Evolutionary conservation across 2,888 invertebrate species (phyloP).

Genomic region (Dexiosoma caninum): DNA sequence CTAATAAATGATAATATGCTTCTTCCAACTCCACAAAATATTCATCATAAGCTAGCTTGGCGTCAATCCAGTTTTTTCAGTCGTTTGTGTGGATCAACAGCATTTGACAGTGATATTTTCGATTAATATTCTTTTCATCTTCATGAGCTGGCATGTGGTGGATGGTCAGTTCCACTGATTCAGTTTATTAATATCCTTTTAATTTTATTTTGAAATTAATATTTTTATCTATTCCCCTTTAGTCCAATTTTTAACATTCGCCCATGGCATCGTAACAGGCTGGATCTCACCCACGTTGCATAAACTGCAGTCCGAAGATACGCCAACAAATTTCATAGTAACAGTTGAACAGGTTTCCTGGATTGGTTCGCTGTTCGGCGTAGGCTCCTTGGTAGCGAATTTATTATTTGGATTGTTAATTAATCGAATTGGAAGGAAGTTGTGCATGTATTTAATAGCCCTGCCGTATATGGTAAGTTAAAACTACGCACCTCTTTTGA

Average conservation of each 20-base stretch:
- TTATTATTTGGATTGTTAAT: conserved; percentile 69
- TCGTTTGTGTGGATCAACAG: too few species aligned
- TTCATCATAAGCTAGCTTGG: too few species aligned
- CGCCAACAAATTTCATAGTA: conserved; percentile 68
- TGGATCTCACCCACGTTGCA: conserved; percentile 75
- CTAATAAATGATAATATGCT: too few species aligned
- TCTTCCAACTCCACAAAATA: too few species aligned
- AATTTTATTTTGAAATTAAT: background rate
- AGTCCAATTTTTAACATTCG: conserved; percentile 75
- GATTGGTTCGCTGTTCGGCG: conserved; percentile 73
- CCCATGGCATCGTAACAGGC: conserved; percentile 74
- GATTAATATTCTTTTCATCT: too few species aligned
- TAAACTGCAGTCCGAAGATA: conserved; percentile 68
- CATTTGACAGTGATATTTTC: too few species aligned
- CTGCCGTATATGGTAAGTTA: conserved; percentile 71
- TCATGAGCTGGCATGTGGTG: too few species aligned
- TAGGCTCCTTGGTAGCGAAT: conserved; percentile 72
- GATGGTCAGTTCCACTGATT: too few species aligned
- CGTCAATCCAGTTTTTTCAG: too few species aligned
- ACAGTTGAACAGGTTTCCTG: conserved; percentile 71
- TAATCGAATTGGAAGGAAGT: conserved; percentile 71
- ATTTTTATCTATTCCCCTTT: background rate
- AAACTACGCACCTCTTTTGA: too few species aligned
- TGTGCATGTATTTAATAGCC: conserved; percentile 70
- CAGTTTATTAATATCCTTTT: too few species aligned